Base-by-base conservation (phyloP, 2,888 invertebrate species). In the Steinernema scapterisci region DNA sequence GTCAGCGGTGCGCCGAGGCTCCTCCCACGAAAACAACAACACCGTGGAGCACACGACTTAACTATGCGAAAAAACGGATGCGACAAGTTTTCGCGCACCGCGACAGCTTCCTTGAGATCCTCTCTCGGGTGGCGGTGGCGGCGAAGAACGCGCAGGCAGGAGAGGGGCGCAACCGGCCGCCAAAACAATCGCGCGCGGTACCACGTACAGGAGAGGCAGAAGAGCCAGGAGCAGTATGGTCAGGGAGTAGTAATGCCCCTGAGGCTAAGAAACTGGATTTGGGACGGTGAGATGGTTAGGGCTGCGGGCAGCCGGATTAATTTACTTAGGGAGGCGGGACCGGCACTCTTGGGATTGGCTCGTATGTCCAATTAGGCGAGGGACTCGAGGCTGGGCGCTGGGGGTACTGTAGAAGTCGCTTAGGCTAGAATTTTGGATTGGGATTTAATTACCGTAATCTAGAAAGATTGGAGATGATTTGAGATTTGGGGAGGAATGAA, bases 1-100 rank as follows among this genome's bases (percentile, higher is more conserved):
- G 48, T 48, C 48, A 19, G 48, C 19, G 48, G 48, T 48, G 19
- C 6, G 48, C 48, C 5, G 63, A 63, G 31, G 25, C 31, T 6
- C 27, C 63, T 31, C 27, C 27, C 31, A 7, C 31, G 16, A 63
- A 63, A 63, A 63, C 63, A 63, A 54, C 54, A 54, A 63, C 63
- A 63, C 11, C 63, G 31, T n/a, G 21, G 21, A 52, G 52, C 52
- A 25, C 25, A 7, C 25, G 63, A 63, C 63, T 63, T 63, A 63
- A 63, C 63, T 63, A 63, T 63, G 63, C 63, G 63, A 63, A 63
- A 63, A 63, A 63, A 63, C 63, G 63, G 63, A 63, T 63, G 63
- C 63, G 63, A 63, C 63, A 63, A 63, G 63, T 63, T 63, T 54
- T 54, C 54, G 63, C 63, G 63, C 52, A 38, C 38, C 52, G 52